phyloP scores from a whole-genome alignment of 2,113 vertebrate genomes.

The Coreoperca whiteheadi region DNA sequence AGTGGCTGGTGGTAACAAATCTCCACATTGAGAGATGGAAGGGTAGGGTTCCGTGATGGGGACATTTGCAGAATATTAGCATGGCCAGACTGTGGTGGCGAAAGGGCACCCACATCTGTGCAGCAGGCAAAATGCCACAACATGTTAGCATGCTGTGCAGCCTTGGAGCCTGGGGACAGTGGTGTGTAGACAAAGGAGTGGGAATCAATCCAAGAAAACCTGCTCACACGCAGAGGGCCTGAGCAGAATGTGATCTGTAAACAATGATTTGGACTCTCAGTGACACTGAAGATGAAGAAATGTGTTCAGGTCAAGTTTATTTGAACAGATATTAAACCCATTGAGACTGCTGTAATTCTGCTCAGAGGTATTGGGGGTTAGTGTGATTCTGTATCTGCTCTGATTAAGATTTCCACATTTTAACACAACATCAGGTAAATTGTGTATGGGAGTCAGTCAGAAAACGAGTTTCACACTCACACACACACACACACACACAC shows the following conservation, averaged over 20 bases:
- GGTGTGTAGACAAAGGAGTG: conserved; percentile 41
- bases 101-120: conserved; percentile 45
- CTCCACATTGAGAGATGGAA: neutral
- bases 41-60: neutral
- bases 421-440: neutral
- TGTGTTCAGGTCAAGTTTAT: conserved; percentile 1
- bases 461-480: neutral
- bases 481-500: neutral
- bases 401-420: neutral
- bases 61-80: conserved; percentile 5
- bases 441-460: neutral
- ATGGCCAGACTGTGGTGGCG: neutral
- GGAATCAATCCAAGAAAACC: conserved; percentile 50
- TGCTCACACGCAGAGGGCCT: conserved; percentile 25
- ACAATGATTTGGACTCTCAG: conserved; percentile 37
- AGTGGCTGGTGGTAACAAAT: neutral
- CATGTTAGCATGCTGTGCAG: conserved; percentile 67
- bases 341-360: neutral
- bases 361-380: neutral
- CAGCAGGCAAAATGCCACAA: conserved; percentile 67
- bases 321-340: neutral
- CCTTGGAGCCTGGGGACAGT: conserved; percentile 59
- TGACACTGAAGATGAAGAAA: conserved; percentile 28
- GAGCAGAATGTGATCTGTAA: conserved; percentile 24
- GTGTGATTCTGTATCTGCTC: neutral